Conservation (phyloP, 2,888 invertebrate genomes). For the Dolichopus griseipennis region DNA sequence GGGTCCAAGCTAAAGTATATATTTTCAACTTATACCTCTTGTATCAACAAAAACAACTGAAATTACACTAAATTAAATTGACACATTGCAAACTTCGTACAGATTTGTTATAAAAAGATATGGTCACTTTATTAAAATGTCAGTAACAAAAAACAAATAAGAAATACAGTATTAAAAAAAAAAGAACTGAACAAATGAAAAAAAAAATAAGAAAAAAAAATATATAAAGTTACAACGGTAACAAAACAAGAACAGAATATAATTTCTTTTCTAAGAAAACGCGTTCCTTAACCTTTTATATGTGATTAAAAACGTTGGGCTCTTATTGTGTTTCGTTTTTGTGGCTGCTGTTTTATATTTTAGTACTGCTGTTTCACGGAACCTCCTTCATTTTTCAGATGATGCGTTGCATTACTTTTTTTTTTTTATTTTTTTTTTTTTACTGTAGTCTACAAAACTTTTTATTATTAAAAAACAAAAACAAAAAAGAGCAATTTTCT, state of each 20-base stretch:
- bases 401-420: not conserved
- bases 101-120: too few relatives aligned
- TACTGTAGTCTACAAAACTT: not conserved
- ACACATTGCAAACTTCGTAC: too few relatives aligned
- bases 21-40: too few relatives aligned
- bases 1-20: too few relatives aligned
- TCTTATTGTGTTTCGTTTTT: not conserved
- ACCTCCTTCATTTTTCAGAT: not conserved
- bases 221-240: not conserved
- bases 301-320: not conserved
- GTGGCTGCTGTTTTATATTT: not conserved
- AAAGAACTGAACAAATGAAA: not conserved
- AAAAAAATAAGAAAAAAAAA: not conserved
- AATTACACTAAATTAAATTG: too few relatives aligned
- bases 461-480: too few relatives aligned
- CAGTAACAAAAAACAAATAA: too few relatives aligned
- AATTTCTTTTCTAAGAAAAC: conserved; percentile 3
- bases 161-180: too few relatives aligned
- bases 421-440: not conserved
- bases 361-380: not conserved
- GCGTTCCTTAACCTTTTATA: conserved; percentile 6
- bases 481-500: too few relatives aligned
- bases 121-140: too few relatives aligned
- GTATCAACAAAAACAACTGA: too few relatives aligned
- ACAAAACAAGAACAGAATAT: not conserved